A percentile compares a stretch with the other conserved stretches of the same genome.
These are phyloP conservation scores for Gibbula magus DNA, from an alignment of 2,888 invertebrate species.

Conservation along the genomic window DNA sequence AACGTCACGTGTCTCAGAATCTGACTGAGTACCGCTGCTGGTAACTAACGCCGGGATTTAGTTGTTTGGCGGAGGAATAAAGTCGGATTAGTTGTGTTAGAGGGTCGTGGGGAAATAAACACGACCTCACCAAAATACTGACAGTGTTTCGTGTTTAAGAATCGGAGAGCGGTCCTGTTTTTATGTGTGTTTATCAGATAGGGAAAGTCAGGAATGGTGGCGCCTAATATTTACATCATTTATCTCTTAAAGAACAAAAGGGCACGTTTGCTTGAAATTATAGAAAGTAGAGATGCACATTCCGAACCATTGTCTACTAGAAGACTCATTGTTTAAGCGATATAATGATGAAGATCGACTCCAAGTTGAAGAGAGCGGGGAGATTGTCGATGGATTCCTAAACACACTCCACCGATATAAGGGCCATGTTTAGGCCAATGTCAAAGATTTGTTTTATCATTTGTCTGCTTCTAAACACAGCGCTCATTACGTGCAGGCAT, in stretches of 20 bases:
- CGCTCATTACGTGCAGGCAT: too few species aligned
- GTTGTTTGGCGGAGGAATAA: slow-evolving; percentile 22
- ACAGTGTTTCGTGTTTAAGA: not conserved
- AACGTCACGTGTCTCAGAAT: not conserved
- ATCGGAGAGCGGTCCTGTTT: not conserved
- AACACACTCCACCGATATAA: too few species aligned
- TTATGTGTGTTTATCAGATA: slow-evolving; percentile 4
- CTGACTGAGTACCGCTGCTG: not conserved
- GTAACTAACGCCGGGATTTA: slow-evolving; percentile 10
- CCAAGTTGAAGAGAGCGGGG: too few species aligned
- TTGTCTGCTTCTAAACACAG: too few species aligned
- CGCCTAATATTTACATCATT: slow-evolving; percentile 3
- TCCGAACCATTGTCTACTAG: not conserved
- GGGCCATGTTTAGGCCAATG: too few species aligned
- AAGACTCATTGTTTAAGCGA: not conserved
- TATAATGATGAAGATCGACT: too few species aligned
- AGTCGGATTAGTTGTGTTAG: slow-evolving; percentile 21
- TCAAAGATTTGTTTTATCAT: too few species aligned
- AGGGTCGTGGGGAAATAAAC: slow-evolving; percentile 20
- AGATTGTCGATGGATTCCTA: too few species aligned
- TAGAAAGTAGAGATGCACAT: not conserved
- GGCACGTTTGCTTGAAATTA: not conserved
- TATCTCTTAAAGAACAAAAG: not conserved
- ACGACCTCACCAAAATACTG: not conserved
- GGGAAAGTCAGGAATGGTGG: not conserved